These are phyloP conservation scores for Pelodiscus sinensis DNA, from an alignment of 2,113 vertebrate species.

Conservation along the genomic window DNA sequence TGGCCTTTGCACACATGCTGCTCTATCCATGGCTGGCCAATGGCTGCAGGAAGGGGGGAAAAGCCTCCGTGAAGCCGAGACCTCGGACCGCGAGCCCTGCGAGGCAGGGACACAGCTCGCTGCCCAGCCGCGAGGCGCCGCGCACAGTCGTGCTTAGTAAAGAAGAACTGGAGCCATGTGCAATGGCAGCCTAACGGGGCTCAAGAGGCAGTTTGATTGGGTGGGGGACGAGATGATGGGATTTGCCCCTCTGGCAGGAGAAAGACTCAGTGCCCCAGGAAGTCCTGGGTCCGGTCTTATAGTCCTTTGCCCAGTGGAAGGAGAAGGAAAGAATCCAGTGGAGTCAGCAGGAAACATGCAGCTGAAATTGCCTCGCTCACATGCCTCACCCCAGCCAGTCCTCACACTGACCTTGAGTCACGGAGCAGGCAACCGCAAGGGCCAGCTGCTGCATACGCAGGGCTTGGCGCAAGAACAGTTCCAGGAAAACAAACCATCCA, in stretches of 20 bases:
- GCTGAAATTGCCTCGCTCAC: neutral
- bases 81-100: neutral
- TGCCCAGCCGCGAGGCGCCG: neutral
- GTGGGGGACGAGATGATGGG: neutral
- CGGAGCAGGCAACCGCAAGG: neutral
- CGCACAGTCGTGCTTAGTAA: neutral
- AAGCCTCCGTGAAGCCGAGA: neutral
- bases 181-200: neutral
- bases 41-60: neutral
- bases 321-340: neutral
- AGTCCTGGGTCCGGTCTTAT: neutral
- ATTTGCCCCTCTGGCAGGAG: neutral
- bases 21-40: neutral
- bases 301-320: neutral
- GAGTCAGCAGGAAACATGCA: neutral
- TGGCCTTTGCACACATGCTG: neutral
- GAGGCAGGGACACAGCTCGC: neutral
- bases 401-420: neutral
- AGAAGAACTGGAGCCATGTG: neutral
- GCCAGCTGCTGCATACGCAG: neutral
- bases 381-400: neutral
- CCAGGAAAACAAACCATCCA: neutral
- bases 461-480: neutral
- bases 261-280: neutral
- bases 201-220: neutral